Base-by-base conservation (phyloP, 53 echinoderm and acorn worm genomes). In the Holothuria scabra region DNA sequence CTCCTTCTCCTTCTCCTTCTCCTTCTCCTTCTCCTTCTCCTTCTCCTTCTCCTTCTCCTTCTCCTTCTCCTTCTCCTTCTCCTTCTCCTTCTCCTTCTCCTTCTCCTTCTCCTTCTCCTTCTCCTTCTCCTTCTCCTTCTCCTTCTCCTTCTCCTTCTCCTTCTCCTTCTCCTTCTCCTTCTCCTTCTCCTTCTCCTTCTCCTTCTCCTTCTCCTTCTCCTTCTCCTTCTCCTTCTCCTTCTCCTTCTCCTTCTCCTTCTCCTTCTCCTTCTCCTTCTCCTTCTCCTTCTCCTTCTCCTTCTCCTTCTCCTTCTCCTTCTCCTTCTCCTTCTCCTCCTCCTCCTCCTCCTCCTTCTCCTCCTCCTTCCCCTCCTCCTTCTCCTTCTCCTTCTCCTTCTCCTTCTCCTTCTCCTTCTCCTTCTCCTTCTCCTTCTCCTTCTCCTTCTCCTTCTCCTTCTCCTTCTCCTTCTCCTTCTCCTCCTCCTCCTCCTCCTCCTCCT, bases 251-350 rank as follows among this genome's bases (percentile, higher is more conserved):
- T 6, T 0, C 24, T n/a, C 32, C 56, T 6, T 33, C 59, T 24
- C 29, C 48, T 59, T 30, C 46, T 19, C 30, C 71, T 16, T 11
- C 67, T 20, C 5, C 70, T 31, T 48, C 23, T 11, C 59, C 35
- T 33, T 70, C 63, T 46, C 28, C 22, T 12, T 33, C 71, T 26
- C 32, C 30, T 48, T 55, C 13, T 41, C 59, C 28, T 37, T 71
- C 31, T n/a, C 71, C 84, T 31, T 31, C 70, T 14, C 21, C 84
- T 21, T 57, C 3, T 24, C 23, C 60, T 59, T 74, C 72, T 23
- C 34, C 37, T 58, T 59, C 46, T 55, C 59, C 75, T 21, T 32
- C 56, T 28, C 24, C 71, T 48, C 21, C 31, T 19, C 21, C 59
- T 19, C 21, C n/a, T n/a, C n/a, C 59, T 12, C 20, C 58, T 14